Evolutionary conservation across 2,113 vertebrate species (phyloP), one percentile per base, ranked within the genome.

Genomic region (Sakesphorus luctuosus): DNA sequence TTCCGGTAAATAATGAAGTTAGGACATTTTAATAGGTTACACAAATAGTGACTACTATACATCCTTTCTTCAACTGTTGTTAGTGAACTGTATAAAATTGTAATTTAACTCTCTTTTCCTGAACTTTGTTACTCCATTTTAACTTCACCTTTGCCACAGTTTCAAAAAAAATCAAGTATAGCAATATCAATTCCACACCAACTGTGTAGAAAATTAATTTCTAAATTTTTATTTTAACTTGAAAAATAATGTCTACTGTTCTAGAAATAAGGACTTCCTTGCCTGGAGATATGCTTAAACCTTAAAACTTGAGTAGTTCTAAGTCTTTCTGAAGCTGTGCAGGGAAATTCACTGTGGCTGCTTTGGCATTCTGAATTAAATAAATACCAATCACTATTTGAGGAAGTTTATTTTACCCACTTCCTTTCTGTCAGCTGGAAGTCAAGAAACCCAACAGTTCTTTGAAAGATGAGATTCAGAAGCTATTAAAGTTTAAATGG

Each of bases 381-480:
- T 82, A 93, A 87, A 85, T 1, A 15, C 6, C 73, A 84, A 68
- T 93, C 82, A 80, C 2, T 73, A 21, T 59, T 47, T 77, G 69
- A 96, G 81, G 67, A 96, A 92, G 73, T 92, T 92, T 94, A 74
- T 58, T 84, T 95, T 88, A 69, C 17, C 21, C 16, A 78, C 69
- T 93, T 95, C 86, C 89, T 59, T 90, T 93, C 56, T 84, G 65
- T 81, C 91, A 97, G 80, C 83, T 95, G 91, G 93, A 96, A 89
- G 72, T 84, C 83, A 72, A 91, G 59, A 84, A 88, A 82, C 11
- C 29, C 59, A 76, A 35, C 6, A 38, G 26, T 63, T 81, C 86
- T 80, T 92, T 96, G 88, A 86, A 93, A 93, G 61, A 81, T 53
- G 84, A 96, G 68, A 87, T 89, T 90, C 84, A 89, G 73, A 90